A percentile compares a stretch with the other conserved stretches of the same genome.
These are phyloP conservation scores for Cantharis lateralis DNA, from an alignment of 2,888 invertebrate species.

Conservation along the genomic window DNA sequence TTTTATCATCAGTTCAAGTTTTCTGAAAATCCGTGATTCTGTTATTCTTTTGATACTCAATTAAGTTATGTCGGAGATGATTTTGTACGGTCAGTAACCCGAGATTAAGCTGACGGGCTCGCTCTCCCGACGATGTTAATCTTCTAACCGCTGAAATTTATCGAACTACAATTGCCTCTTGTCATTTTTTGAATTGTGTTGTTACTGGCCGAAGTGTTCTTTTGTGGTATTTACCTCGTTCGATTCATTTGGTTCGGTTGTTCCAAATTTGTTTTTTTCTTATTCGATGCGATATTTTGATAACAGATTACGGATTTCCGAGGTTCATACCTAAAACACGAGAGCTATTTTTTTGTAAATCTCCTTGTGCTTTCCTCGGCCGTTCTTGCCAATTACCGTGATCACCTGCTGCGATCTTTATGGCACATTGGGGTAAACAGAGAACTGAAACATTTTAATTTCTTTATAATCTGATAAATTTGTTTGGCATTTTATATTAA, in stretches of 20 bases:
- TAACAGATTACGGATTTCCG: background rate
- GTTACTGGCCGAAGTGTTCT: background rate
- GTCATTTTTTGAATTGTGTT: background rate
- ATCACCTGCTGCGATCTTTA: too few species aligned
- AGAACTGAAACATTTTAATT: too few species aligned
- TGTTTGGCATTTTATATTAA: background rate
- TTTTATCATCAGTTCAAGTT: background rate
- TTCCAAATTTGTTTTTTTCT: background rate
- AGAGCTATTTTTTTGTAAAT: background rate
- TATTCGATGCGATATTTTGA: background rate
- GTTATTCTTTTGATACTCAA: background rate
- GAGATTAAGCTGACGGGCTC: conserved; percentile 8
- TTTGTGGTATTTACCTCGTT: background rate
- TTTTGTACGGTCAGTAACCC: conserved; percentile 28
- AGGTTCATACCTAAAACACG: background rate
- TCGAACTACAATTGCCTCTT: conserved; percentile 7
- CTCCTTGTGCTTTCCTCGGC: background rate
- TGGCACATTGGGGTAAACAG: too few species aligned
- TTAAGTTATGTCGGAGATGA: background rate
- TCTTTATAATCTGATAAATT: background rate
- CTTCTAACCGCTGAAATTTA: conserved; percentile 31
- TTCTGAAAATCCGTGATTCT: background rate
- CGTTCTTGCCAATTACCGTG: too few species aligned
- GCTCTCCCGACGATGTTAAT: conserved; percentile 24
- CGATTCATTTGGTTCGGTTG: background rate